These are phyloP conservation scores for Tenthredo distinguenda DNA, from an alignment of 2,888 invertebrate species.

Conservation along the genomic window DNA sequence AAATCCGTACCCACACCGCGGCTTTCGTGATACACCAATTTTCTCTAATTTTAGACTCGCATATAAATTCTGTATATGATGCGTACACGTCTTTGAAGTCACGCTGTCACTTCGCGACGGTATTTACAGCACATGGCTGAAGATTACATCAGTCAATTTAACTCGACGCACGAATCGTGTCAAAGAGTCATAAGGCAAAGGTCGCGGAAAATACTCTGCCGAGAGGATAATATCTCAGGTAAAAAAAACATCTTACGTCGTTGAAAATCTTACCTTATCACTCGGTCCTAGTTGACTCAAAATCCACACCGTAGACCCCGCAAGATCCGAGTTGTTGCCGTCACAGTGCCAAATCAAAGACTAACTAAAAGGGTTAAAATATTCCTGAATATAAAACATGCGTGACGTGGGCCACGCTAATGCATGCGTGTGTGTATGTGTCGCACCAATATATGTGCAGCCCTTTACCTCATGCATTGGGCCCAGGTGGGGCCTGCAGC, in stretches of 20 bases:
- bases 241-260: not conserved
- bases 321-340: constrained; percentile 71
- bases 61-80: not conserved
- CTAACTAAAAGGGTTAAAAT: constrained; percentile 77
- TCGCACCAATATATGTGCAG: not conserved
- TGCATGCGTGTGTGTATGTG: constrained; percentile 52
- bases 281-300: not conserved
- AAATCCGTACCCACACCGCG: not conserved
- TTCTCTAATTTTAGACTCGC: not conserved
- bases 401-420: constrained; percentile 55
- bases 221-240: not conserved
- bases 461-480: constrained; percentile 57
- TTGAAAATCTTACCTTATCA: constrained; percentile 20
- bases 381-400: constrained; percentile 75
- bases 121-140: not conserved
- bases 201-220: not conserved
- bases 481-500: constrained; percentile 74
- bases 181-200: not conserved
- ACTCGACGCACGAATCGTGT: not conserved
- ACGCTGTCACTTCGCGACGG: not conserved
- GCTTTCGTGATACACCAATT: not conserved
- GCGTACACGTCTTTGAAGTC: not conserved
- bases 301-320: constrained; percentile 19
- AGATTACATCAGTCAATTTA: not conserved
- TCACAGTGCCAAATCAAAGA: constrained; percentile 75